phyloP scores from a whole-genome alignment of 2,113 vertebrate species.

The Burhinus oedicnemus region DNA sequence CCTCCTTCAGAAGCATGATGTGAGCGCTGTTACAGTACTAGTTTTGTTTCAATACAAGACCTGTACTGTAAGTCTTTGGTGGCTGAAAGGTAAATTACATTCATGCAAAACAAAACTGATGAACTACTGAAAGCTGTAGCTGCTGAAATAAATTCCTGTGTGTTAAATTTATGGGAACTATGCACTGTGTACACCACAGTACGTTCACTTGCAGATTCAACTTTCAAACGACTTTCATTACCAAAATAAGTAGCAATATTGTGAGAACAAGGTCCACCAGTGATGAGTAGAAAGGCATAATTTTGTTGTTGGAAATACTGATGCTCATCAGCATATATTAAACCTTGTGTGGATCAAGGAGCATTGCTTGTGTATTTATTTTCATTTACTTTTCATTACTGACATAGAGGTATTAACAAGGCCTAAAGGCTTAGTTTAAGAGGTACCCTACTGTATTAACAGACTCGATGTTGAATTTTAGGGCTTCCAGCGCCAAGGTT shows the following conservation, averaged over 20 bases:
- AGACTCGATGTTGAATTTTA: neutral
- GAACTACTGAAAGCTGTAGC: conserved; percentile 73
- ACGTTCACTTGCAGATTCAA: conserved; percentile 54
- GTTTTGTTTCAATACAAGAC: conserved; percentile 80
- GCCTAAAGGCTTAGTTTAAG: neutral
- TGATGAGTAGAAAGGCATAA: conserved; percentile 14
- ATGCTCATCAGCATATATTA: conserved; percentile 7
- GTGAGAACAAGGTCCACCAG: conserved; percentile 40
- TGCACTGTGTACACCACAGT: conserved; percentile 53
- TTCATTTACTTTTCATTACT: conserved; percentile 28
- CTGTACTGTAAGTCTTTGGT: conserved; percentile 73
- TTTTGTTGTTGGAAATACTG: conserved; percentile 61
- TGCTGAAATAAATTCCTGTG: conserved; percentile 73
- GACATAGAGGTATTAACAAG: neutral
- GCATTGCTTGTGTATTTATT: neutral
- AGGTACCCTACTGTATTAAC: neutral
- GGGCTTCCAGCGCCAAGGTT: neutral
- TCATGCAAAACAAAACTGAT: conserved; percentile 73
- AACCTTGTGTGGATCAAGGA: conserved; percentile 8
- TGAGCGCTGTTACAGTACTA: conserved; percentile 70
- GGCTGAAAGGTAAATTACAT: conserved; percentile 73
- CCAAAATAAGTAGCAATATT: conserved; percentile 45
- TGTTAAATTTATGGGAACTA: conserved; percentile 66
- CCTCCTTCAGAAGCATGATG: conserved; percentile 50
- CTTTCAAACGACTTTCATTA: conserved; percentile 44